phyloP scores from a whole-genome alignment of 2,888 invertebrate genomes.

The Trissonchulus latispiculum region DNA sequence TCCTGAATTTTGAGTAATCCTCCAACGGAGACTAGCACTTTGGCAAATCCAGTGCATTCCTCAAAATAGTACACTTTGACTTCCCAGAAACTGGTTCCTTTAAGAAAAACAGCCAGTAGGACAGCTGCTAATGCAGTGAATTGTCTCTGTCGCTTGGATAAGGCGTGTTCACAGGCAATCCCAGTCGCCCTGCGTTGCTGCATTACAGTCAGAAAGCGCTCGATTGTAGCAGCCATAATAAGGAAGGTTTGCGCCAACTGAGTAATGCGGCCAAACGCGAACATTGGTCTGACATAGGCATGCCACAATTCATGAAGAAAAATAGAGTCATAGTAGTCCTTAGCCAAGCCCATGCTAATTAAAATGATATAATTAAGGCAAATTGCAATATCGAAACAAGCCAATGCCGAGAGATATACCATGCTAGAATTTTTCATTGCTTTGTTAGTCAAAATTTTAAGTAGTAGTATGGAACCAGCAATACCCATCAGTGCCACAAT shows the following conservation, averaged over 20 bases:
- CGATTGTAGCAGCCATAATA: not conserved
- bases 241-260: not conserved
- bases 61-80: not conserved
- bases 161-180: no score
- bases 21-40: not conserved
- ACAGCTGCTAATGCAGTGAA: not conserved
- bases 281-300: not conserved
- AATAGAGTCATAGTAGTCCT: slow-evolving; percentile 1
- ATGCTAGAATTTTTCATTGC: not conserved
- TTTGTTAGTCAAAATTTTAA: not conserved
- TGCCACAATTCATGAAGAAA: not conserved
- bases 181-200: not conserved
- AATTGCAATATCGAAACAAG: not conserved
- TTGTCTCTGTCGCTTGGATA: not conserved
- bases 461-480: not conserved
- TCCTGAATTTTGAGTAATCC: not conserved
- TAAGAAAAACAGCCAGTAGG: no score
- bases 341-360: slow-evolving; percentile 1
- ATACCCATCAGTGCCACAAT: not conserved
- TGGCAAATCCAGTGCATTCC: not conserved
- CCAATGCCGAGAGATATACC: not conserved
- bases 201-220: not conserved
- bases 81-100: no score
- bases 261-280: slow-evolving; percentile 4
- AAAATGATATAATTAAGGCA: slow-evolving; percentile 10